Base-by-base conservation (phyloP, 2,888 invertebrate species). In the Iselma pallidipennis region DNA sequence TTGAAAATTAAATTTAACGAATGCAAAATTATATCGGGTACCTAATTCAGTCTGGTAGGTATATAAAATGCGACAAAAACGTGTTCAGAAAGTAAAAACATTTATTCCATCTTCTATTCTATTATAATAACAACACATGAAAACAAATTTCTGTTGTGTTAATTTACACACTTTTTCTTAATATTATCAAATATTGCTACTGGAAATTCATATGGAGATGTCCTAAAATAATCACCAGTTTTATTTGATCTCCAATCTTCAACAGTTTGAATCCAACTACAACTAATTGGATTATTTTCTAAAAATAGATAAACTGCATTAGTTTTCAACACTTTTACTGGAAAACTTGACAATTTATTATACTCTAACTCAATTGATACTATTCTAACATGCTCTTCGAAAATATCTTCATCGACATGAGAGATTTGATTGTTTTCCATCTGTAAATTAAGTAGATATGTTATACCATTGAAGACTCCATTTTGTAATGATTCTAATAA, bases 261-360 rank as follows among this genome's bases (percentile, higher is more conserved):
- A 19, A 19, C 33, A 9, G 10, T 19, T 42, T 19, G 9, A 19
- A 45, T 28, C 14, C 55, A 55, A n/a, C 14, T 6, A 23, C 55
- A 55, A 45, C 12, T n/a, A 7, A 55, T 9, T 10, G 55, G 55
- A 42, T 55, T 55, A 14, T 28, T 19, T 5, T 55, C 28, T 12
- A 55, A 9, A 3, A 16, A 10, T 29, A 55, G 6, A n/a, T 55
- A 14, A 0, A 16, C 1, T 2, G 16, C 7, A 2, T 42, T 42
- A 0, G 4, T 26, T 16, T 55, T 55, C 5, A 55, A 9, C 2
- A 45, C 5, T 25, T 45, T 28, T n/a, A 55, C 7, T 19, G 55
- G 42, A 6, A 55, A 21, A 45, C 16, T 45, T 0, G 10, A 9
- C 23, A 55, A n/a, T 55, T 42, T 19, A 42, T 55, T 55, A 28